Evolutionary conservation across 2,113 vertebrate genomes (phyloP).

Genomic region (Bothrops jararaca): DNA sequence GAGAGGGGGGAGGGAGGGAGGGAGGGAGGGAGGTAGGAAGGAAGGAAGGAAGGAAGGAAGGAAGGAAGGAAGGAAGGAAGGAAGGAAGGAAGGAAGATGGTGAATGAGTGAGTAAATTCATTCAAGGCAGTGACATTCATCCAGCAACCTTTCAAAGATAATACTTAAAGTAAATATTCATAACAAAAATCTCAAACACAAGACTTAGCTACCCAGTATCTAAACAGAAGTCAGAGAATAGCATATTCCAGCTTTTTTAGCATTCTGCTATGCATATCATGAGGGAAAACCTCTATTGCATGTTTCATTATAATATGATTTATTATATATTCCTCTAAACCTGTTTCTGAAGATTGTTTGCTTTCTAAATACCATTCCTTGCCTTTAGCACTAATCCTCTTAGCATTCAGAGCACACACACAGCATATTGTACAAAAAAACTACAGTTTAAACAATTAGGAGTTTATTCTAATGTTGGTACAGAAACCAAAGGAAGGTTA

Average conservation of each 20-base stretch:
- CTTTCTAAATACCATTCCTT: not conserved
- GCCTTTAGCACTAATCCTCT: constrained; percentile 1
- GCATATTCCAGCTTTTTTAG: not conserved
- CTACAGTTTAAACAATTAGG: not conserved
- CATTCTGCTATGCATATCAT: not conserved
- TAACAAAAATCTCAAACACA: constrained; percentile 25
- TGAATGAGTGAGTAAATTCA: not conserved
- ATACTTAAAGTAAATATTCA: constrained; percentile 26
- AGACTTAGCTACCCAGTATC: constrained; percentile 6
- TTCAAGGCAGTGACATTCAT: not conserved
- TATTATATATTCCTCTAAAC: not conserved
- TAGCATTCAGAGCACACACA: not conserved
- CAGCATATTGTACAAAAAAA: not conserved
- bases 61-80: not conserved
- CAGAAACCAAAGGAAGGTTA: not conserved
- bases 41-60: not conserved
- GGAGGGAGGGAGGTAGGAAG: not conserved
- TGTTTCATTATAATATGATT: not conserved
- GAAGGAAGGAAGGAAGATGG: not conserved
- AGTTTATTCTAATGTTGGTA: not conserved
- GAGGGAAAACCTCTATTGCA: not conserved
- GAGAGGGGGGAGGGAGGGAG: not conserved
- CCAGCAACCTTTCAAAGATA: constrained; percentile 17
- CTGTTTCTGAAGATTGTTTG: not conserved
- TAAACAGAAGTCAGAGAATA: not conserved